Evolutionary conservation across 2,113 vertebrate genomes (phyloP), one percentile per base, ranked within the genome.

Genomic region (Corvus hawaiiensis): DNA sequence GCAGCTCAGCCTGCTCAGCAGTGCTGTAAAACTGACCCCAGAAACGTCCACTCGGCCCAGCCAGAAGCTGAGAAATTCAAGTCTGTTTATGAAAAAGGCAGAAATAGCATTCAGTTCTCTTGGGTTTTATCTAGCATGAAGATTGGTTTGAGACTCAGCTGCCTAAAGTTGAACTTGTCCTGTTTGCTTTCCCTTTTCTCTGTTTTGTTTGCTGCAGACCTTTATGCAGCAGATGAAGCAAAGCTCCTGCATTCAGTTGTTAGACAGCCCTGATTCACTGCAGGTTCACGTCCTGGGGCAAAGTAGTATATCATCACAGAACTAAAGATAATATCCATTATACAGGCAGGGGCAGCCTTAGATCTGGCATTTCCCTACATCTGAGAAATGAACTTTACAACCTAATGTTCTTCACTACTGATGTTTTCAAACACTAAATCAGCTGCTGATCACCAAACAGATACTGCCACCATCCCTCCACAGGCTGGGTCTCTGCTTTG

Each of bases 401-500:
- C 92, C 75, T 83, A 46, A 48, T 86, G 75, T 88, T 90, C 75
- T 77, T 80, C 55, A 58, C 41, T 83, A 12, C 55, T 80, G 74
- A 48, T 88, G 23, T 85, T 80, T 87, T 88, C 67, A 67, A 88
- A 62, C 52, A 66, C 19, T 90, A 71, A 92, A 83, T 95, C 79
- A 96, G n/a, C 55, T 80, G 75, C 58, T 0, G 11, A 58, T 92
- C 67, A 35, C 1, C 1, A 72, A 91, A 30, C 63, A 93, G 82
- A 94, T 93, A 73, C 19, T 83, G 85, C 32, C 0, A 5, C 66
- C n/a, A 37, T 49, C 32, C 32, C 20, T 85, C 39, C 46, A 17
- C 58, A 54, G 63, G 16, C 83, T 84, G 64, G 9, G 11, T 84
- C 73, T 86, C 48, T 92, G 28, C 39, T 88, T 68, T 66, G 41